A percentile compares a stretch with the other conserved stretches of the same genome.
Conservation (phyloP, 2,888 invertebrate genomes). For the Koerneria pararmatus region DNA sequence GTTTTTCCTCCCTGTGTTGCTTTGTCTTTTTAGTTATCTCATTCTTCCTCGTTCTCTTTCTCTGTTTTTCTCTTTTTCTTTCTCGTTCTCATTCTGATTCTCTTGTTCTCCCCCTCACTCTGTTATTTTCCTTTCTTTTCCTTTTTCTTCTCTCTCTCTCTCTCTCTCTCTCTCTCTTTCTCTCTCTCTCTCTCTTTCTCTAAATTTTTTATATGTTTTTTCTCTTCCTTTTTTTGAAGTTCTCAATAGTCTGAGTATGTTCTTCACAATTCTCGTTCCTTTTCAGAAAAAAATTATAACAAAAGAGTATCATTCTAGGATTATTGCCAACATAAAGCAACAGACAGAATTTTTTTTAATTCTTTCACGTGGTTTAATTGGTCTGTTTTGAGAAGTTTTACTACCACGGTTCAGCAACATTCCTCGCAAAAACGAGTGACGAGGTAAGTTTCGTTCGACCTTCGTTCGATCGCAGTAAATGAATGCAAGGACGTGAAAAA, state of each 20-base stretch:
- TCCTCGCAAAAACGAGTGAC: no score
- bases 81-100: background rate
- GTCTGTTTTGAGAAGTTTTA: no score
- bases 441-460: no score
- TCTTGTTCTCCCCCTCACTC: background rate
- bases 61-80: background rate
- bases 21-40: conserved; percentile 2
- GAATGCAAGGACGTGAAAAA: no score
- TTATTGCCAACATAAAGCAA: background rate
- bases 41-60: background rate
- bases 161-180: conserved; percentile 4
- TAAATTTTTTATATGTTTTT: background rate
- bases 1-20: conserved; percentile 1
- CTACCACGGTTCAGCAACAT: no score
- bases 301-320: background rate
- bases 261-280: no score
- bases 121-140: background rate
- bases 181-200: no score
- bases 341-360: no score
- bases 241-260: background rate
- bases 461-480: no score
- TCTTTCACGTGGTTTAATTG: no score
- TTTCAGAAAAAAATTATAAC: background rate
- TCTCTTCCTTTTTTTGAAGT: background rate
- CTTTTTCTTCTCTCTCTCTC: background rate